Evolutionary conservation across 2,113 vertebrate genomes (phyloP).

Genomic region (Pelusios castaneus): DNA sequence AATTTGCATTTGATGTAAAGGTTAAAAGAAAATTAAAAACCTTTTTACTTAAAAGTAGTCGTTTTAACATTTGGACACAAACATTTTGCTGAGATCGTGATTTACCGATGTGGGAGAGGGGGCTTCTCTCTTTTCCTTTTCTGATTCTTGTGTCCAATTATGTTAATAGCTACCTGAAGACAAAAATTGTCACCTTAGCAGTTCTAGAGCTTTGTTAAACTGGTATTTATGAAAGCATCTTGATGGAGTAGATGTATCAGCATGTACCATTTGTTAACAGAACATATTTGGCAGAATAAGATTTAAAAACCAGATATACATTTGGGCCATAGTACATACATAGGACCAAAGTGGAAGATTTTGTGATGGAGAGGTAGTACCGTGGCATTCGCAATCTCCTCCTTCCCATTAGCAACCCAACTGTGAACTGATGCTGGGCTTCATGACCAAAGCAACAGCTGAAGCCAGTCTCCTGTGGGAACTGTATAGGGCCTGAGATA

Average conservation of each 20-base stretch:
- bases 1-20: not conserved
- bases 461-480: no score
- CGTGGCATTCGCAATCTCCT: no score
- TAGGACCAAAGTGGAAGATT: no score
- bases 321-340: no score
- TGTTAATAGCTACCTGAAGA: not conserved
- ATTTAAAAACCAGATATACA: not conserved
- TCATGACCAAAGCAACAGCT: no score
- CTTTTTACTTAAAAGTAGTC: not conserved
- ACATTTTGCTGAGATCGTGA: not conserved
- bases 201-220: slow-evolving; percentile 4
- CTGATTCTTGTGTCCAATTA: not conserved
- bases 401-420: no score
- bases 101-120: rapidly evolving
- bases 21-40: not conserved
- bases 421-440: no score
- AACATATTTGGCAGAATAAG: not conserved
- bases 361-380: no score
- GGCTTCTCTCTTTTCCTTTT: not conserved
- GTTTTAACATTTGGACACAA: not conserved
- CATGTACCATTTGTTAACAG: not conserved
- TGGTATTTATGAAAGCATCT: not conserved
- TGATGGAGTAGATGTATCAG: not conserved
- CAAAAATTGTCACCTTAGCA: not conserved
- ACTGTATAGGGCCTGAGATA: no score